Evolutionary conservation across 1,140 invertebrate species (phyloP), one percentile per base, ranked within the genome.

Genomic region (Eumeta japonica): DNA sequence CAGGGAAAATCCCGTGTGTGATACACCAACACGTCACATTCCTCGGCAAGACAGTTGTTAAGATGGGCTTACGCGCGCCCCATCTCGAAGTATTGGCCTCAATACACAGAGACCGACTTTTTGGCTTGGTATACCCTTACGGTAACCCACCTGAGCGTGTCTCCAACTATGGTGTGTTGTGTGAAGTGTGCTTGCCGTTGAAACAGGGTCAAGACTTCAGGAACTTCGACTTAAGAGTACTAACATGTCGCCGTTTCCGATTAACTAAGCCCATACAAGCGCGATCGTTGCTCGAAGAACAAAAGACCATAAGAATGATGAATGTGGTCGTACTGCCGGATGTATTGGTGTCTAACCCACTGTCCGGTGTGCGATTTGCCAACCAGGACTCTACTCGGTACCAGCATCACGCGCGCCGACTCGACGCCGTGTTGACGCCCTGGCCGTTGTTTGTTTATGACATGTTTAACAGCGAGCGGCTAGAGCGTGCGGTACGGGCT

Each of bases 391-490:
- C 50, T 30, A 49, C 51, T 14, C 34, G 45, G 15, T 11, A 28
- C 5, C 20, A 5, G n/a, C 20, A 5, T n/a, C n/a, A 7, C n/a
- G 20, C 20, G 20, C 20, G 20, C n/a, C n/a, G 20, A 5, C 5
- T n/a, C 20, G 20, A n/a, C 5, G 20, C 20, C 20, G 20, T 53
- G 5, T 38, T 75, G 31, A 81, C 80, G 33, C 58, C 70, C 27
- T 83, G 81, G 81, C 81, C 81, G 37, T 55, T 57, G 15, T 83
- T 81, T 82, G 82, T 89, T 4, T 86, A 87, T 62, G 80, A 81
- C 41, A 80, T 84, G 46, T 88, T 86, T 57, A 81, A 88, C 66
- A 68, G 77, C 3, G 59, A 77, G n/a, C 55, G 60, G 46, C 49
- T 82, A 5, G 5, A 5, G 20, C 5, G n/a, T 5, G 5, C 5